Base-by-base conservation (phyloP, 2,113 vertebrate species). In the Gallinago paraguaiae region DNA sequence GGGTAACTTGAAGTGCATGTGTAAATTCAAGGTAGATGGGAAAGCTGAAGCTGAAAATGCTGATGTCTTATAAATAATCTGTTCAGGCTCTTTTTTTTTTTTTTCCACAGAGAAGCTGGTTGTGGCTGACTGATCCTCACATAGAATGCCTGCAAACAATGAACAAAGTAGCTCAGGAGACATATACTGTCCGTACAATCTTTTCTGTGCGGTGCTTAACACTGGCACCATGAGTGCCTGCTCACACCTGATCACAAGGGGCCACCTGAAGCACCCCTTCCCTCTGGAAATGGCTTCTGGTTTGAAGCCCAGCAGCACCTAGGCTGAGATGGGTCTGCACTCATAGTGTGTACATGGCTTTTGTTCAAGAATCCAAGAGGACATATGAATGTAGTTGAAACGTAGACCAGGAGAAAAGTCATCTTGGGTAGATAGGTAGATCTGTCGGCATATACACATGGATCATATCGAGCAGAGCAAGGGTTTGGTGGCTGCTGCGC, bases 171-270 rank as follows among this genome's bases (percentile, higher is more conserved):
- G 54, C 31, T 53, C 60, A 48, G 75, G 59, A 59, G 60, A 56
- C 24, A 25, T 0, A 4, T 12, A 33, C 7, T 46, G 25, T 4
- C 23, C 22, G 17, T 20, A 31, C 31, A 53, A 23, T 23, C 18
- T 25, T 41, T 50, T 53, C 39, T 45, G n/a, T 24, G 35, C 0
- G 0, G 24, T 24, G n/a, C 19, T 54, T 31, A 53, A 23, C 17
- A 8, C 11, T 5, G 39, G 41, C 23, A 56, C 23, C 0, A 0
- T 15, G 50, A 78, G 28, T 18, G 39, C 17, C 54, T 60, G 43
- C 50, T n/a, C 60, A 10, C 20, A 25, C 3, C 11, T 12, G 9
- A 23, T 41, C 35, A 33, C n/a, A 54, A 60, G 30, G 19, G 8
- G 30, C 11, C 2, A 0, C 37, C 46, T 19, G 33, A 90, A 74